Conservation (phyloP, 2,888 invertebrate species). For the Phania funesta region DNA sequence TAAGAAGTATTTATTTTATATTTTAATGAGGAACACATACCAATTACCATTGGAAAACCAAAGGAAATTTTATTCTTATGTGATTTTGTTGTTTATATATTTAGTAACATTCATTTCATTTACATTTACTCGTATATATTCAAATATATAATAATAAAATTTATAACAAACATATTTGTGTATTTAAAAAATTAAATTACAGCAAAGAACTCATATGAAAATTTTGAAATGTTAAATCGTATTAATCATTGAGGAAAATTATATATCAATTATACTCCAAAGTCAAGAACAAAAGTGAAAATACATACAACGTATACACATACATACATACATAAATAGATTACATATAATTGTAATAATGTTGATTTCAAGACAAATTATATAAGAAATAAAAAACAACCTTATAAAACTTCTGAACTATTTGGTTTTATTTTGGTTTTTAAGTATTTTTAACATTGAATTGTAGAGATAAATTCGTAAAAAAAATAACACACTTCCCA, state of each 20-base stretch:
- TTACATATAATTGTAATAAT: constrained; percentile 57
- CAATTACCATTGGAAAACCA: neutral
- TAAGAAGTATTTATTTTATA: neutral
- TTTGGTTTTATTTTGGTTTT: neutral
- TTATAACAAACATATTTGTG: constrained; percentile 19
- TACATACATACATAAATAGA: no score
- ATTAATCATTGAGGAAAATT: constrained; percentile 37
- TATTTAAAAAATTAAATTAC: constrained; percentile 8
- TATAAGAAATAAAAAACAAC: constrained; percentile 32
- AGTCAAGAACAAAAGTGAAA: neutral
- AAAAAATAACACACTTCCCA: no score
- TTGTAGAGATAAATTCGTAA: no score
- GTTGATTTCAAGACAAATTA: constrained; percentile 61
- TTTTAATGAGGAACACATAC: neutral
- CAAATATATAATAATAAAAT: constrained; percentile 10
- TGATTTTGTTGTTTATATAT: constrained; percentile 34
- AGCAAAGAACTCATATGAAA: neutral
- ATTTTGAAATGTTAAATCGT: constrained; percentile 28
- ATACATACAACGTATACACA: constrained; percentile 45
- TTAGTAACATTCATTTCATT: constrained; percentile 10
- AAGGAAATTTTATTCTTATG: neutral
- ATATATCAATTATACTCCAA: constrained; percentile 45
- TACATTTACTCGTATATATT: neutral
- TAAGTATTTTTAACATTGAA: no score
- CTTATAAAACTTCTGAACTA: neutral